Evolutionary conservation across 2,113 vertebrate genomes (phyloP).

Genomic region (Thunnus maccoyii): DNA sequence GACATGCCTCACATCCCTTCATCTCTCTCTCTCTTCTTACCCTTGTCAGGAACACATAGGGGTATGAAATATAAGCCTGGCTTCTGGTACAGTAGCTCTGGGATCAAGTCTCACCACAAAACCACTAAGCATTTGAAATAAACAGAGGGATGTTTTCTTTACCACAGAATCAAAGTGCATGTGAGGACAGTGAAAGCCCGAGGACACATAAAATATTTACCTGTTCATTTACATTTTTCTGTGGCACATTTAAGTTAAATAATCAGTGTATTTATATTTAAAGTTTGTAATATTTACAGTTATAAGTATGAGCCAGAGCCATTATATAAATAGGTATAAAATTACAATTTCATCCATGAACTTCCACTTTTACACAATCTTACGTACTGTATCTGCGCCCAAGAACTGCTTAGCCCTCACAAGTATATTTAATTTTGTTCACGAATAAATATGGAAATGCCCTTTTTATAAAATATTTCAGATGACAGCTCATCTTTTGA

Average conservation of each 20-base stretch:
- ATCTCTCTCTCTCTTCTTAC: slow-evolving; percentile 40
- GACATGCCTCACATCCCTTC: slow-evolving; percentile 46
- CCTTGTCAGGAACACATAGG: slow-evolving; percentile 49
- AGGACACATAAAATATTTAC: slow-evolving; percentile 11
- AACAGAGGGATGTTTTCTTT: slow-evolving; percentile 37
- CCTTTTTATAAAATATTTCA: background rate
- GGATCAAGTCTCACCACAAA: slow-evolving; percentile 21
- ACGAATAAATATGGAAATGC: too few species aligned
- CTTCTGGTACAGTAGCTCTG: slow-evolving; percentile 30
- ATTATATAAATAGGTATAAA: background rate
- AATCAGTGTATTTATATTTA: background rate
- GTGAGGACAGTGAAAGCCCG: slow-evolving; percentile 24
- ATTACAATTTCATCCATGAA: background rate
- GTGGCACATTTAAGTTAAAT: slow-evolving; percentile 13
- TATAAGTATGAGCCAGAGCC: background rate
- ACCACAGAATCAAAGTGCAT: slow-evolving; percentile 29
- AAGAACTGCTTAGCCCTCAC: background rate
- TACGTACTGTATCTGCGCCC: too few species aligned
- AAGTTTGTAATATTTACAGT: background rate
- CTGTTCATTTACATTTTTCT: slow-evolving; percentile 26
- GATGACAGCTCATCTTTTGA: background rate
- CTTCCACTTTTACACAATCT: background rate
- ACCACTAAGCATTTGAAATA: slow-evolving; percentile 26
- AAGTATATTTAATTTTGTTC: too few species aligned
- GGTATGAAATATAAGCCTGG: slow-evolving; percentile 55